Conservation (phyloP, 1,140 invertebrate species). For the Papilio polyxenes region DNA sequence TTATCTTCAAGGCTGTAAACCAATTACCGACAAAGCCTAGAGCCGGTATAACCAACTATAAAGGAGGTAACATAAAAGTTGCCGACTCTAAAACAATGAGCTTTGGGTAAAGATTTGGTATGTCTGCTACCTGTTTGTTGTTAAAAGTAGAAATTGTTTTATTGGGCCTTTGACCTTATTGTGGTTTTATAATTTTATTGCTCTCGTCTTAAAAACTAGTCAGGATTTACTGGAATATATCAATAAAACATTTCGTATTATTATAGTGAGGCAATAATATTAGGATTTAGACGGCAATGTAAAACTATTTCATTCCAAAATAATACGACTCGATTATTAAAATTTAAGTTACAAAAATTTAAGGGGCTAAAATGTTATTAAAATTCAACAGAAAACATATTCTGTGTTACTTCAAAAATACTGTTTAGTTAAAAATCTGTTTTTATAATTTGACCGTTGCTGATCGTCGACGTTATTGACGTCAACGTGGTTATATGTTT, state of each 20-base stretch:
- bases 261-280: background rate
- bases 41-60: conserved; percentile 2
- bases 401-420: too few relatives aligned
- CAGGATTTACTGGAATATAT: background rate
- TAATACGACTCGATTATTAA: too few relatives aligned
- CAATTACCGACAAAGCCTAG: conserved; percentile 34
- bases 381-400: too few relatives aligned
- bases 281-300: too few relatives aligned
- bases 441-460: too few relatives aligned
- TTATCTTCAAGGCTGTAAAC: conserved; percentile 26
- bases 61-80: conserved; percentile 29
- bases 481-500: too few relatives aligned
- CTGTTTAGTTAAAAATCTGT: too few relatives aligned
- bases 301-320: too few relatives aligned
- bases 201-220: background rate
- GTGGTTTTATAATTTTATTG: conserved; percentile 35
- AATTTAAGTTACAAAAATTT: too few relatives aligned
- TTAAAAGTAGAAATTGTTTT: conserved; percentile 32
- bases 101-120: conserved; percentile 8
- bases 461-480: too few relatives aligned
- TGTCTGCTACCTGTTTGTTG: conserved; percentile 30
- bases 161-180: conserved; percentile 34
- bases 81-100: conserved; percentile 34
- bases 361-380: too few relatives aligned
- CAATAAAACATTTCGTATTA: background rate